Evolutionary conservation across 2,113 vertebrate species (phyloP), one percentile per base, ranked within the genome.

Genomic region (Tenrec ecaudatus): DNA sequence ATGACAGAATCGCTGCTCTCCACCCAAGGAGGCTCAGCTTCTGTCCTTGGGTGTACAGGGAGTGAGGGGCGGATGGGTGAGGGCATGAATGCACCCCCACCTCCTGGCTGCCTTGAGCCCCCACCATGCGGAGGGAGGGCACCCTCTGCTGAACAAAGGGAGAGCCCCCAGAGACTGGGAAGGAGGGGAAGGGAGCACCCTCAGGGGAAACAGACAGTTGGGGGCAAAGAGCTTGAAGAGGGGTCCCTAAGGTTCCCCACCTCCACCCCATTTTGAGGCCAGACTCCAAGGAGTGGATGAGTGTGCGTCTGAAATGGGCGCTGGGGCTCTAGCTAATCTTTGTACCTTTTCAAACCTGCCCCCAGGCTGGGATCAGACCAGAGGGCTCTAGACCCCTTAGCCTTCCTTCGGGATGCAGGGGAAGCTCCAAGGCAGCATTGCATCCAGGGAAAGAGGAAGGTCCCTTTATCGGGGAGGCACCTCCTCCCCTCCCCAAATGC

Each of bases 61-160:
- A 5, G 57, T 64, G 16, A 15, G 15, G 23, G 53, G 29, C 84
- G 66, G 23, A 86, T 33, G 25, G 23, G 23, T 40, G 19, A 12
- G 16, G 87, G n/a, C 10, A 27, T 7, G 40, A 40, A 7, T 40
- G 40, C 40, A 7, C 15, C 27, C 17, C 47, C 15, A n/a, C 17
- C 47, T 3, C 29, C 38, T 1, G 0, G 16, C 1, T 2, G 7
- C 53, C 33, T 5, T 1, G n/a, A 62, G 47, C 22, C 40, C 69
- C 82, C 7, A 10, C 22, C 43, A 33, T 6, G 1, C 58, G 19
- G 1, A 81, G 60, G 19, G 1, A 81, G 60, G 66, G 25, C 68
- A 78, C 57, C 66, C 73, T n/a, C 90, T 90, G 47, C 53, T 85
- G 88, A 92, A 19, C 4, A 82, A 53, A 75, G 58, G 75, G 75